phyloP scores from a whole-genome alignment of 2,888 invertebrate genomes.

The Eugnorisma glareosa region DNA sequence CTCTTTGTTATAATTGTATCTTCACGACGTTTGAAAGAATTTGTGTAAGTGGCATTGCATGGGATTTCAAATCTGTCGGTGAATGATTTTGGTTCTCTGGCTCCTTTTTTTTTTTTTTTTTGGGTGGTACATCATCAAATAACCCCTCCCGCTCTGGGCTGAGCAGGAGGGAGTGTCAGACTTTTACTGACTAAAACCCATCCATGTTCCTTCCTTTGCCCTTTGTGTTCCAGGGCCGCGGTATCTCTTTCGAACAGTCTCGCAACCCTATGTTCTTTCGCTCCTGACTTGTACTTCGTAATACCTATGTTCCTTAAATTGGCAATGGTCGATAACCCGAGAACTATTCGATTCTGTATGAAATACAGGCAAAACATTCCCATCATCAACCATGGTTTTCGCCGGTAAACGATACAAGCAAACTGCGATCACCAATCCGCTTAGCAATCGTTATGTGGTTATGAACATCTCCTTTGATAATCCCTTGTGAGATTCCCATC shows the following conservation, averaged over 20 bases:
- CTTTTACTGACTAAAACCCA: too few relatives aligned
- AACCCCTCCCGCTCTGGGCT: too few relatives aligned
- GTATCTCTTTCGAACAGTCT: too few relatives aligned
- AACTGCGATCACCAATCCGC: background rate
- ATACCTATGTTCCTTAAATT: too few relatives aligned
- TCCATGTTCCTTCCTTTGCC: too few relatives aligned
- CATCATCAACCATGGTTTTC: background rate
- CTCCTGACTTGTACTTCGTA: too few relatives aligned
- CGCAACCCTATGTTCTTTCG: too few relatives aligned
- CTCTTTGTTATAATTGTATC: conserved; percentile 24
- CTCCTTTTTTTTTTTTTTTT: too few relatives aligned
- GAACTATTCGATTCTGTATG: background rate
- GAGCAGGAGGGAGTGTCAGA: too few relatives aligned
- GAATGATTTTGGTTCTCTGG: background rate
- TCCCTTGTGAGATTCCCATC: too few relatives aligned
- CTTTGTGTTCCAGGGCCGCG: too few relatives aligned
- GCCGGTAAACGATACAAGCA: background rate
- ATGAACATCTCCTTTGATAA: background rate
- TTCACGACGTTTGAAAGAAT: conserved; percentile 3
- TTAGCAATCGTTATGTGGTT: background rate
- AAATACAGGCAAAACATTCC: background rate
- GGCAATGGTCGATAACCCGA: background rate
- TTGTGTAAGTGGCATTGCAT: background rate
- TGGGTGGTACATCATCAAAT: too few relatives aligned
- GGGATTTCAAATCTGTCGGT: background rate